Conservation (phyloP, 2,797 vertebrate genomes). For the Enoplosus armatus region DNA sequence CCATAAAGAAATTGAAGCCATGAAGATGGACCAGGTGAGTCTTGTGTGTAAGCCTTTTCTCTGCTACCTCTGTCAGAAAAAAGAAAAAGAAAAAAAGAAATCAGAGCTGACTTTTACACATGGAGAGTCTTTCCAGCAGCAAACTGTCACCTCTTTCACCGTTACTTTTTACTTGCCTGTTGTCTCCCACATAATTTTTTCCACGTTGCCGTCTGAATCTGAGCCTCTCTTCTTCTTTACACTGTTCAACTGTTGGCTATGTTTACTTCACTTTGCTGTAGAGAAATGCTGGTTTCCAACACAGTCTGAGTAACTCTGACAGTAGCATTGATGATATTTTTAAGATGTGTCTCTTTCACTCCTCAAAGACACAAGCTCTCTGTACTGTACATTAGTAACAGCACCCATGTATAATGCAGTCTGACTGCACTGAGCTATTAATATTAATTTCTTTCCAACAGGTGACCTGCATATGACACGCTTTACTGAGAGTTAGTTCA, state of each 20-base stretch:
- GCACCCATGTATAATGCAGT: slow-evolving; percentile 9
- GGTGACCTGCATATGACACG: slow-evolving; percentile 29
- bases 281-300: slow-evolving; percentile 28
- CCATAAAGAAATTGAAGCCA: slow-evolving; percentile 55
- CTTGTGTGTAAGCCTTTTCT: slow-evolving; percentile 37
- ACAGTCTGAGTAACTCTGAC: slow-evolving; percentile 20
- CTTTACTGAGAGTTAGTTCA: slow-evolving; percentile 32
- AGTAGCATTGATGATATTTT: slow-evolving; percentile 29
- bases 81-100: slow-evolving; percentile 18
- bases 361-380: slow-evolving; percentile 14
- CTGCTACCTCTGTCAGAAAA: slow-evolving; percentile 27
- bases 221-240: slow-evolving; percentile 33
- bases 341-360: slow-evolving; percentile 30
- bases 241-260: slow-evolving; percentile 21
- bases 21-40: slow-evolving; percentile 41
- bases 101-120: slow-evolving; percentile 53
- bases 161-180: slow-evolving; percentile 44
- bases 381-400: slow-evolving; percentile 29
- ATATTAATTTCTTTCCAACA: slow-evolving; percentile 44
- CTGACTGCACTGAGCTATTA: slow-evolving; percentile 23
- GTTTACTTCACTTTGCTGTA: slow-evolving; percentile 39
- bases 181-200: slow-evolving; percentile 51
- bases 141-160: slow-evolving; percentile 60
- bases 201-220: slow-evolving; percentile 47
- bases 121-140: slow-evolving; percentile 38